Evolutionary conservation across 2,888 invertebrate genomes (phyloP), one percentile per base, ranked within the genome.

Genomic region (Limenitis camilla): DNA sequence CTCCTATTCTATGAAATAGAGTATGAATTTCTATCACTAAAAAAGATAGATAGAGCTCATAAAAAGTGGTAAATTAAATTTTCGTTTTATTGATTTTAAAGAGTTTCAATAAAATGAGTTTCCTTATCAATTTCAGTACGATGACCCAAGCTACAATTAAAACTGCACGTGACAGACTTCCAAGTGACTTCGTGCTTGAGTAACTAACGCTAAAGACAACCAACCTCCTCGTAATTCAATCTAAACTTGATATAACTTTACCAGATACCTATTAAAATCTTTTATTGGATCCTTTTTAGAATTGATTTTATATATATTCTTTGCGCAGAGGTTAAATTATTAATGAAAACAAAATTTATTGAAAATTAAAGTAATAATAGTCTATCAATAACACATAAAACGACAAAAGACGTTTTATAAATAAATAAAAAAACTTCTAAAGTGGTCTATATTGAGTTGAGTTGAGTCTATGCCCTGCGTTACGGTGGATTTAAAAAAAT

Each of bases 101-200:
- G 10, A 29, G 29, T 36, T 44, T n/a, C n/a, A 0, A 6, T n/a
- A n/a, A n/a, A 43, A 32, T 32, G 11, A 45, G 36, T 9, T 45
- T 10, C 29, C n/a, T 9, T 35, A 29, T 36, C 30, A 11, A 36
- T 45, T 36, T 35, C 8, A 45, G 10, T 9, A 29, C 36, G 44
- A 36, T 36, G 36, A 45, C 44, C 29, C n/a, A 36, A 28, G 33
- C 33, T 36, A 10, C 33, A 33, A 44, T 45, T 45, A 45, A 45
- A 45, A 45, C 44, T 45, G 44, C 44, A 45, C 36, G 44, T 45
- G 44, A 45, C 44, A 45, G 36, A 36, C 36, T 45, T 45, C 35
- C 35, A 36, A 45, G 44, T 45, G 44, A 45, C 29, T 45, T 45
- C 36, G 29, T 45, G 44, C 44, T 45, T 29, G 29, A 45, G 11